A percentile compares a stretch with the other conserved stretches of the same genome.
Conservation (phyloP, 2,113 vertebrate genomes). For the Nannospalax galili region DNA sequence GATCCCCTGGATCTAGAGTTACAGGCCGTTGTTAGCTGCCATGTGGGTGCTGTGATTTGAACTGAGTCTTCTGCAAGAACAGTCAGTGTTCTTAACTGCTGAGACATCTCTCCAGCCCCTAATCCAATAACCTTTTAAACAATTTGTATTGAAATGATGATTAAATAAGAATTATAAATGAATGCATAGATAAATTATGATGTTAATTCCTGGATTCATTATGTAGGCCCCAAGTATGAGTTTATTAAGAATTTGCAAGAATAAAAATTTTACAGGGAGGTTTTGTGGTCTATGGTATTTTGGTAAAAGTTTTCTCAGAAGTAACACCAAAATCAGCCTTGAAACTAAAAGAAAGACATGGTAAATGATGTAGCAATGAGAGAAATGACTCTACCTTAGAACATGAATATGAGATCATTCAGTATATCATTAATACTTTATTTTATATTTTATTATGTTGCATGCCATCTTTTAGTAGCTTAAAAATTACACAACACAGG, state of each 20-base stretch:
- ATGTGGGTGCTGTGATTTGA: no score
- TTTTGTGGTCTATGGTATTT: background rate
- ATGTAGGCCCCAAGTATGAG: background rate
- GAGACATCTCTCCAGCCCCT: no score
- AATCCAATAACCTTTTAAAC: background rate
- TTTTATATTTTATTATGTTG: background rate
- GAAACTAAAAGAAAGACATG: background rate
- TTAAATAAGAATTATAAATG: background rate
- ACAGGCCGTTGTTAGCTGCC: no score
- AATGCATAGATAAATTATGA: background rate
- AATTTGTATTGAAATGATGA: background rate
- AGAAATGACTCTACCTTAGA: background rate
- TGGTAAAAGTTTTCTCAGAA: background rate
- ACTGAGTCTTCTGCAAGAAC: no score
- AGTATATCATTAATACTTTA: background rate
- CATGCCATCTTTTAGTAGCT: background rate
- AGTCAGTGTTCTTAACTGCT: no score
- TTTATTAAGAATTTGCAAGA: background rate
- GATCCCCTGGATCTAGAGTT: no score
- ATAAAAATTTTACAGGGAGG: background rate
- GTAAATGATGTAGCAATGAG: background rate
- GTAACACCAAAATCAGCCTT: background rate
- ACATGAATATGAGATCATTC: background rate
- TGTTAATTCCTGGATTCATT: background rate
- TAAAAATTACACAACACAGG: background rate